Base-by-base conservation (phyloP, 1,140 invertebrate species). In the Colletes latitarsis region DNA sequence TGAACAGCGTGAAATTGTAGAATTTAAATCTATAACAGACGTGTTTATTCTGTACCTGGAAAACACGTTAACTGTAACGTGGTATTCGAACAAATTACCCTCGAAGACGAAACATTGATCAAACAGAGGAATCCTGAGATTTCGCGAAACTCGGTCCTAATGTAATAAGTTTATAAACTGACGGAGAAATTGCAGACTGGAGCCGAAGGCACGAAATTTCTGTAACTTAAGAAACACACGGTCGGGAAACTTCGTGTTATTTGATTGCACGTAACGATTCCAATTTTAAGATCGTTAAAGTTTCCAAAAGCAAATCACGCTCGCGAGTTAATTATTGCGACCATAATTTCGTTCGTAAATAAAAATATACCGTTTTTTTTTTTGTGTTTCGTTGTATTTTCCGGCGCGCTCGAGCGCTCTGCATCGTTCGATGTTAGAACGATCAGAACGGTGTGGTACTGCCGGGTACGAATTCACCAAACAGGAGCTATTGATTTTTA, bases 401-500 rank as follows among this genome's bases (percentile, higher is more conserved):
- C 39, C 60, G 12, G 0, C 41, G 30, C 8, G 30, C 39, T 46
- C 63, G 55, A 17, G n/a, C 17, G 46, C 8, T 41, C 19, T 46
- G 9, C 30, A 1, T 1, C 17, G 46, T 80, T 75, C 41, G 14
- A 17, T 21, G 12, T 12, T 43, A 17, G 46, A 30, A 39, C 41
- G 19, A 39, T 67, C 19, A 52, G 39, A 72, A 69, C 82, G 64
- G 64, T n/a, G 46, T 68, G 85, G 82, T 58, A 77, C 81, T 67
- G 60, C 49, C 72, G 76, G 81, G 83, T 80, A 88, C 83, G 74
- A 69, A 85, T 83, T 43, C 67, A 39, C 60, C 76, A 72, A 85
- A 86, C 73, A 62, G 58, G 52, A 15, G 62, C 68, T 87, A 86
- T 87, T 86, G 81, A 86, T 87, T 85, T 86, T 86, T 86, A 85